A percentile compares a stretch with the other conserved stretches of the same genome.
Evolutionary conservation across 2,797 vertebrate genomes (phyloP).

Genomic region (Loris lydekkerianus): DNA sequence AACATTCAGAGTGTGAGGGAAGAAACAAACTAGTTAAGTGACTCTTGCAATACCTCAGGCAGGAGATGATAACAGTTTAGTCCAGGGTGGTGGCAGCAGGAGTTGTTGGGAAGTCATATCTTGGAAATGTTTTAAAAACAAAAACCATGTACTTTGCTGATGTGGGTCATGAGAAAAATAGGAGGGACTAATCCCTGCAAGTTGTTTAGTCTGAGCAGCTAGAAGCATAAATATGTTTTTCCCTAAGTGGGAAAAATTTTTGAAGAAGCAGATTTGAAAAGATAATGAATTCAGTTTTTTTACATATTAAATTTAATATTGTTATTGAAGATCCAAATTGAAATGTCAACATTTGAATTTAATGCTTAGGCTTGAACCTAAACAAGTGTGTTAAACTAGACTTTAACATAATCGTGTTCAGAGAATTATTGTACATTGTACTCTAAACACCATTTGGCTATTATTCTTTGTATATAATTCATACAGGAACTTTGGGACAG

Average conservation of each 20-base stretch:
- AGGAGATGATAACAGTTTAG: not conserved
- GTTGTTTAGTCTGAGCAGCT: not conserved
- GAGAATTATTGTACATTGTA: not conserved
- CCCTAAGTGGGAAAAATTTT: not conserved
- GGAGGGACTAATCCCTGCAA: not conserved
- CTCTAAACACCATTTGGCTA: not conserved
- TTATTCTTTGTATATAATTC: not conserved
- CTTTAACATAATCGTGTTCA: not conserved
- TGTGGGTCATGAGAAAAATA: not conserved
- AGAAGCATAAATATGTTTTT: not conserved
- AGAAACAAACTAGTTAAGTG: not conserved
- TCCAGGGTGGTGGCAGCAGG: not conserved
- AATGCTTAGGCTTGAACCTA: slow-evolving; percentile 2
- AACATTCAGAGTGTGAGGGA: not conserved
- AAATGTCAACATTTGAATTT: slow-evolving; percentile 27
- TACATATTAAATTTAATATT: slow-evolving; percentile 20
- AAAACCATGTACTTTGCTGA: not conserved
- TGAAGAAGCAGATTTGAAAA: slow-evolving; percentile 1
- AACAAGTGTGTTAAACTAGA: not conserved
- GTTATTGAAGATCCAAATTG: not conserved
- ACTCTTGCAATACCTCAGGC: not conserved
- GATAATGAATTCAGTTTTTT: not conserved
- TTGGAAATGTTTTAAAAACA: slow-evolving; percentile 36
- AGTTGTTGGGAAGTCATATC: not conserved
- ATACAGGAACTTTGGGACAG: not conserved